Evolutionary conservation across 2,888 invertebrate species (phyloP), one percentile per base, ranked within the genome.

Genomic region (Lissonota sp.): DNA sequence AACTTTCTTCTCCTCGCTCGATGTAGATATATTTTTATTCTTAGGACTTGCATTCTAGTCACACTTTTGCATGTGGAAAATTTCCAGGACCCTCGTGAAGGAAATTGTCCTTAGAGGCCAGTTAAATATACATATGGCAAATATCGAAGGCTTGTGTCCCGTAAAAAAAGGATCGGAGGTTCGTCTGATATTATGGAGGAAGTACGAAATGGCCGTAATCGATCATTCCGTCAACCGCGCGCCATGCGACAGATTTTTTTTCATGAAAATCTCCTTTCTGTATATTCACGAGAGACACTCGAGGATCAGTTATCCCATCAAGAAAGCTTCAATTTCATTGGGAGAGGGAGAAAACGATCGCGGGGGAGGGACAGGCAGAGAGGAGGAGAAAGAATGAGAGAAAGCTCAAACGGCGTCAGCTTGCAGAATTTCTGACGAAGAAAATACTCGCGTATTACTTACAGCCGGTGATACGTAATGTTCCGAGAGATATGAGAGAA

Each of bases 351-450:
- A 40, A 12, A 37, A 5, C n/a, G 39, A 39, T 60, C 60, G 46
- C 6, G 49, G 44, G 53, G 37, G 42, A 57, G 7, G n/a, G 57
- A 12, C 37, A 12, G 40, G n/a, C n/a, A 42, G 55, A 8, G 46
- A 12, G 26, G 14, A 8, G 39, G 49, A 49, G 14, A 46, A 49
- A 77, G 63, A 70, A 73, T 64, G 70, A 55, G 69, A 55, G 26
- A 26, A 26, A 81, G 80, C 73, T 77, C 40, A 69, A 81, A 73
- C 70, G 64, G 73, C 72, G 64, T n/a, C 80, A 81, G 80, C 77
- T 81, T 77, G 80, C 60, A 44, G 69, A 66, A 77, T 77, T 77
- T 77, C 80, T 74, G 74, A 77, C 73, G 73, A 81, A 73, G 73
- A 51, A 77, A 77, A 77, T 60, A 40, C 63, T 81, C 80, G 66